A percentile compares a stretch with the other conserved stretches of the same genome.
Evolutionary conservation across 2,113 vertebrate genomes (phyloP).

Genomic region (Corapipo altera): DNA sequence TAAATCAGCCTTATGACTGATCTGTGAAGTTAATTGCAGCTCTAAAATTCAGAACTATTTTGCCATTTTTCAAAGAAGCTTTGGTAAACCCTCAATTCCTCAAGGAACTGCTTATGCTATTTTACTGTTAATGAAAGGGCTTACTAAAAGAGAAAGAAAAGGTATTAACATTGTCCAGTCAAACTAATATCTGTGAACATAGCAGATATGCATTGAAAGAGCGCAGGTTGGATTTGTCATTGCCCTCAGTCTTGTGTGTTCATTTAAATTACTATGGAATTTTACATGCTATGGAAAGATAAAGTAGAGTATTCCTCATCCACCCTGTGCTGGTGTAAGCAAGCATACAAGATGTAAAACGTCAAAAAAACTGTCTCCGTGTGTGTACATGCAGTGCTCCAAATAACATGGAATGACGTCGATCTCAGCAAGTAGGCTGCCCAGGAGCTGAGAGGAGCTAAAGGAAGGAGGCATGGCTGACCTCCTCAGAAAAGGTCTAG

Average conservation of each 20-base stretch:
- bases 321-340: neutral
- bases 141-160: neutral
- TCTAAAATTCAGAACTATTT: slow-evolving; percentile 28
- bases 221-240: neutral
- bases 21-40: slow-evolving; percentile 5
- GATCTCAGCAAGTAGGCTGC: neutral
- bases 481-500: neutral
- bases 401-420: neutral
- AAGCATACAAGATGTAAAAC: neutral
- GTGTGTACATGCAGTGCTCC: neutral
- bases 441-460: neutral
- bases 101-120: neutral
- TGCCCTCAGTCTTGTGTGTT: neutral
- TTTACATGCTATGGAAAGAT: neutral
- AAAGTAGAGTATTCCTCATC: neutral
- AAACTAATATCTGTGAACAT: neutral
- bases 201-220: neutral
- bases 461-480: neutral
- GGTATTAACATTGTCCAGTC: neutral
- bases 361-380: neutral
- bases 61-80: neutral
- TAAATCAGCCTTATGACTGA: slow-evolving; percentile 20
- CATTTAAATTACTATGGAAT: neutral
- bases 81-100: slow-evolving; percentile 7
- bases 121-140: slow-evolving; percentile 2